phyloP scores from a whole-genome alignment of 2,113 vertebrate species.

The Microcebus ravelobensis region DNA sequence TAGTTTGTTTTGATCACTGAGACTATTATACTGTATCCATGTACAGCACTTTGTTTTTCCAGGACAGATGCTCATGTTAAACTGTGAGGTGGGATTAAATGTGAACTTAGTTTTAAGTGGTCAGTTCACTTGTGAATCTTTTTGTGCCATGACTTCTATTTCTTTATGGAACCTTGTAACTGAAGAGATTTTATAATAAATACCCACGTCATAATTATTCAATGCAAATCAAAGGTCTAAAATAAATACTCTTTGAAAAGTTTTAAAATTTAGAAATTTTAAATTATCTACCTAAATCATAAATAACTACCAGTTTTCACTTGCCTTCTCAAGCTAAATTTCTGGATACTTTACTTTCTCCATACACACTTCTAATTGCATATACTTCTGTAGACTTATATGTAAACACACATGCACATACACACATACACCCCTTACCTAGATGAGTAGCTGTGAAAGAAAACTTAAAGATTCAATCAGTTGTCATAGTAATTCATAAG shows the following conservation, averaged over 20 bases:
- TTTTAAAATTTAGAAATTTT: background rate
- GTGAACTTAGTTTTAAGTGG: background rate
- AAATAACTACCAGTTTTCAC: background rate
- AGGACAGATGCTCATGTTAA: background rate
- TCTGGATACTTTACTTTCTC: background rate
- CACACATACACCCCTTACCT: background rate
- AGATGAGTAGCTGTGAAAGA: background rate
- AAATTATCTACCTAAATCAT: background rate
- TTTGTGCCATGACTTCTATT: background rate
- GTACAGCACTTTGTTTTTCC: background rate
- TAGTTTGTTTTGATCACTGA: background rate
- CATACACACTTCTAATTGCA: background rate
- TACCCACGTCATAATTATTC: background rate
- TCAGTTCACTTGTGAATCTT: background rate
- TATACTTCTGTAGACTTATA: background rate
- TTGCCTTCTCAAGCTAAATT: background rate
- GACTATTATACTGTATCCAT: background rate
- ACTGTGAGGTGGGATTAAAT: background rate
- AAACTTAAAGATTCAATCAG: conserved; percentile 27
- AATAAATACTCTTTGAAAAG: background rate
- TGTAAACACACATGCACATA: background rate
- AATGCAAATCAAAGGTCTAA: background rate
- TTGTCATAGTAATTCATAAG: background rate
- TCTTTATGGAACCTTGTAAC: background rate
- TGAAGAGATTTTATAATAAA: background rate